These are phyloP conservation scores for Heliornis fulica DNA, from an alignment of 2,113 vertebrate species.

Conservation along the genomic window DNA sequence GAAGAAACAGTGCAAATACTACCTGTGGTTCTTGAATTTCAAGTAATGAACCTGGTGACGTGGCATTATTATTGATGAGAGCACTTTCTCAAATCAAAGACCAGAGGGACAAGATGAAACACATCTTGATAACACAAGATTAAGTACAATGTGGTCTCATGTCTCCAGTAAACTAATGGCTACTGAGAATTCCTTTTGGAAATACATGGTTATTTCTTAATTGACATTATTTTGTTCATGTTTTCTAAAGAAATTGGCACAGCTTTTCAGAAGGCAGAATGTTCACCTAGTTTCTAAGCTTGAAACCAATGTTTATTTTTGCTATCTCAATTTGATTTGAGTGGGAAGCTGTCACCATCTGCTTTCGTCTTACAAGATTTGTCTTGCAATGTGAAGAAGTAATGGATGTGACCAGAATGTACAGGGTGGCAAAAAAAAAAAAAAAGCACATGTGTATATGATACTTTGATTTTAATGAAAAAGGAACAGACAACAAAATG, in stretches of 20 bases:
- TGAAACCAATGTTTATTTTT: slow-evolving; percentile 33
- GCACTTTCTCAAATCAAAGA: not conserved
- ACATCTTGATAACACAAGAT: not conserved
- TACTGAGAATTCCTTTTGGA: not conserved
- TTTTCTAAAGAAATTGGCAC: not conserved
- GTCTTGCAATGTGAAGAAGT: slow-evolving; percentile 1
- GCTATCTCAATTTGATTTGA: slow-evolving; percentile 42
- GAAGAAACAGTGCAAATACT: slow-evolving; percentile 1
- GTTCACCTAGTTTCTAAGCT: slow-evolving; percentile 22
- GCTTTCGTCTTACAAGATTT: slow-evolving; percentile 39
- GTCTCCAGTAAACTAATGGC: not conserved
- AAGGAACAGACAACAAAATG: not conserved
- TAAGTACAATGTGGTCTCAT: not conserved
- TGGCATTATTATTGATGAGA: slow-evolving; percentile 12
- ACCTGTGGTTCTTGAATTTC: not conserved
- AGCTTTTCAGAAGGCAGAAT: not conserved
- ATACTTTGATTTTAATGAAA: not conserved
- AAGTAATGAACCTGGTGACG: not conserved
- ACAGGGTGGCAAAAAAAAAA: not conserved
- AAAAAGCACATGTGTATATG: not conserved
- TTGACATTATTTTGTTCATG: not conserved
- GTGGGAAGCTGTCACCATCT: slow-evolving; percentile 31
- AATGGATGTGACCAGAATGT: slow-evolving; percentile 8
- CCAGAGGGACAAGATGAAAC: not conserved
- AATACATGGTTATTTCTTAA: not conserved